Evolutionary conservation across 1,140 invertebrate species (phyloP).

Genomic region (Calephelis nemesis): DNA sequence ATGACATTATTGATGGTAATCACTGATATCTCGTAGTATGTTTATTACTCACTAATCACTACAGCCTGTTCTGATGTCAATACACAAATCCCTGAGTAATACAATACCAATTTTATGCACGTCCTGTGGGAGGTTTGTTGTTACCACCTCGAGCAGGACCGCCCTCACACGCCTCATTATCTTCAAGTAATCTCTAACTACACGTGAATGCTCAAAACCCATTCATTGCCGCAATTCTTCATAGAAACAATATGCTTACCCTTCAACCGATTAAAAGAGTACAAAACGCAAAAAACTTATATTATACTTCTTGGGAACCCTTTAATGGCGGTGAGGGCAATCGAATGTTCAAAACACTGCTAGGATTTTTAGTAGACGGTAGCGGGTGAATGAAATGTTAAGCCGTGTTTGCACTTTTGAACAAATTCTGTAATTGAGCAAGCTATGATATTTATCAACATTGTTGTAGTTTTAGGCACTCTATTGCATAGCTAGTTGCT

Average conservation of each 20-base stretch:
- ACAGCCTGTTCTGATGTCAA: neutral
- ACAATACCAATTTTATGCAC: conserved; percentile 11
- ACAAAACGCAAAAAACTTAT: conserved; percentile 57
- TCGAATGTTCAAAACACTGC: conserved; percentile 76
- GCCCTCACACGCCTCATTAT: conserved; percentile 62
- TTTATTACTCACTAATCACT: neutral
- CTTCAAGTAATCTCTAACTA: conserved; percentile 62
- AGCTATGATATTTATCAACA: too few species aligned
- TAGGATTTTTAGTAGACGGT: conserved; percentile 61
- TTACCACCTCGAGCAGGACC: conserved; percentile 53
- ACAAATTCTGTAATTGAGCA: neutral
- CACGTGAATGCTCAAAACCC: conserved; percentile 56
- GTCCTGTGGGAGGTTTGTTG: conserved; percentile 65
- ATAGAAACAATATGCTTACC: conserved; percentile 72
- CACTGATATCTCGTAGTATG: too few species aligned
- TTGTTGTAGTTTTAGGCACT: too few species aligned
- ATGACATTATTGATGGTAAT: too few species aligned
- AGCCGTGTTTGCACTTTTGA: conserved; percentile 1
- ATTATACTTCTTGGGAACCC: conserved; percentile 75
- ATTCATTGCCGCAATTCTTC: conserved; percentile 70
- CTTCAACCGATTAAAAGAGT: conserved; percentile 65
- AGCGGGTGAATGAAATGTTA: conserved; percentile 47
- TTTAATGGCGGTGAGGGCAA: conserved; percentile 71
- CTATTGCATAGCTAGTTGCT: too few species aligned
- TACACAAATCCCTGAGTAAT: neutral